Base-by-base conservation (phyloP, 2,113 vertebrate genomes). In the Pimephales promelas region DNA sequence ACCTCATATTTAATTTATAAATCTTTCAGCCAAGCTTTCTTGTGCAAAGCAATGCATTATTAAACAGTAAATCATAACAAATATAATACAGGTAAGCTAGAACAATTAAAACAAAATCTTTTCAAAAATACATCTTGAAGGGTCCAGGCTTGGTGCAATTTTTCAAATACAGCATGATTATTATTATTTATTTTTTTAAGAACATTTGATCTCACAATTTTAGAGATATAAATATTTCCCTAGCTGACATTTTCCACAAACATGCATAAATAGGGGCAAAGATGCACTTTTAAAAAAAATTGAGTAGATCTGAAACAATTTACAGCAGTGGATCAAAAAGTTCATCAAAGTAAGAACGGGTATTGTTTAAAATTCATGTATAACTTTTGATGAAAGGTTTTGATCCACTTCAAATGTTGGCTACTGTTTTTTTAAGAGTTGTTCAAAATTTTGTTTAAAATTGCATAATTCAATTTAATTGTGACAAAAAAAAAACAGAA, bases 11-110 rank as follows among this genome's bases (percentile, higher is more conserved):
- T 88, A 85, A 31, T 85, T 64, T 87, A 82, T 82, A 83, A 88
- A 85, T 49, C 34, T 84, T 84, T 72, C 82, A 59, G 74, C 77
- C 64, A 72, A 86, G 71, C 81, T 31, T 74, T 74, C 84, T 61
- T 91, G 91, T 93, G 91, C 91, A 90, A 87, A 90, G 86, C 88
- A 87, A 72, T 89, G 89, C 91, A 91, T 83, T 83, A 79, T 82
- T 88, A 70, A 88, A 83, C 84, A 83, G 54, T 88, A 83, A 85
- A 86, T 62, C 83, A 85, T 75, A 88, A 87, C 64, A 88, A 88
- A 88, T 82, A 88, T 72, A 91, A 90, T 90, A 88, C 84, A 89
- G 79, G 61, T 31, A 87, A 22, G 54, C 61, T 57, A 79, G 82
- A 75, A 86, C 57, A 76, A 62, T 84, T 20, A 20, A 73, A 10